These are phyloP conservation scores for Scaeva pyrastri DNA, from an alignment of 2,888 invertebrate species.

Conservation along the genomic window DNA sequence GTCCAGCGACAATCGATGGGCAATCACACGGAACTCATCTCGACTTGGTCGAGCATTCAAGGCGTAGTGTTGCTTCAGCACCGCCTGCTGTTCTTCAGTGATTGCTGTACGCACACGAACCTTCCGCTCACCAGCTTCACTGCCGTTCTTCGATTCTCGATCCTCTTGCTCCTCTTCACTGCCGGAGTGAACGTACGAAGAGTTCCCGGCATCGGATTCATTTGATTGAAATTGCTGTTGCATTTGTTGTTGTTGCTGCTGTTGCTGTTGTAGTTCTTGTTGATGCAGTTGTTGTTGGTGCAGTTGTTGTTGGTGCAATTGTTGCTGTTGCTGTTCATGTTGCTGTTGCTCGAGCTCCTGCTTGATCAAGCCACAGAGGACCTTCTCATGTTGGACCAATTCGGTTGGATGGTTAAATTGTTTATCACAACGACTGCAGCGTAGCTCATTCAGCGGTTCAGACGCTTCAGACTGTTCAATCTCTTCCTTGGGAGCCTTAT, in stretches of 20 bases:
- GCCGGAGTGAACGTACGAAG: constrained; percentile 83
- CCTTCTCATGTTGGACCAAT: constrained; percentile 90
- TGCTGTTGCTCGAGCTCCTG: constrained; percentile 87
- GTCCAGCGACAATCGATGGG: constrained; percentile 90
- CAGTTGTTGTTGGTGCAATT: constrained; percentile 85
- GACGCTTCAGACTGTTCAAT: constrained; percentile 33
- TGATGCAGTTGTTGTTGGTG: constrained; percentile 80
- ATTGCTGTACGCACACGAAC: constrained; percentile 97
- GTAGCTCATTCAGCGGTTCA: constrained; percentile 79
- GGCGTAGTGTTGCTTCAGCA: constrained; percentile 95
- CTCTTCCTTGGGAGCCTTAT: constrained; percentile 80
- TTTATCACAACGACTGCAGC: constrained; percentile 86
- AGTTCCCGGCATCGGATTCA: constrained; percentile 71
- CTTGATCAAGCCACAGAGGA: constrained; percentile 85
- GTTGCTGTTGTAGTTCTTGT: constrained; percentile 77
- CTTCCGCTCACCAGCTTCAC: constrained; percentile 89
- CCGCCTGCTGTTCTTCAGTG: constrained; percentile 95
- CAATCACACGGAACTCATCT: constrained; percentile 96
- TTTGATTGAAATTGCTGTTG: constrained; percentile 73
- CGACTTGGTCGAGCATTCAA: constrained; percentile 96
- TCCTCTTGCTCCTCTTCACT: constrained; percentile 87
- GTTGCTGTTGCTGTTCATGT: constrained; percentile 85
- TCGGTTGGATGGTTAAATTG: constrained; percentile 86
- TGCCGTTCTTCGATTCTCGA: constrained; percentile 84
- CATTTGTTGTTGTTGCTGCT: constrained; percentile 78